phyloP scores from a whole-genome alignment of 2,113 vertebrate genomes.

The Mesembrinibis cayennensis region DNA sequence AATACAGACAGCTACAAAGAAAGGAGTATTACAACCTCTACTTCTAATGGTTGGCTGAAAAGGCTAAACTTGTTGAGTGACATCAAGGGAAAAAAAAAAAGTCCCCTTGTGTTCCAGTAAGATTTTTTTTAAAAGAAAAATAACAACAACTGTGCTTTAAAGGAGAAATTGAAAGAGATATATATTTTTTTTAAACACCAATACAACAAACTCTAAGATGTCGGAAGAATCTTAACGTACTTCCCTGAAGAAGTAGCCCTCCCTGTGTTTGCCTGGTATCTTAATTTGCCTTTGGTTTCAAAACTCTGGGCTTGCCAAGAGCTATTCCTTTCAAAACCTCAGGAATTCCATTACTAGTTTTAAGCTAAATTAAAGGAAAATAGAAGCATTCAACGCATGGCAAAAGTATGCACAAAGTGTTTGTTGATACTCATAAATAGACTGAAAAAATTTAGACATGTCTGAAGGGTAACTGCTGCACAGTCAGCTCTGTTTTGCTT shows the following conservation, averaged over 20 bases:
- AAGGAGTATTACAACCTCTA: background rate
- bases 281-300: slow-evolving; percentile 75
- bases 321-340: slow-evolving; percentile 78
- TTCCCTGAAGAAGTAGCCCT: slow-evolving; percentile 65
- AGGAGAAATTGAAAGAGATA: background rate
- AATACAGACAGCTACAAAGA: background rate
- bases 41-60: slow-evolving; percentile 3
- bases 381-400: slow-evolving; percentile 70
- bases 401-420: slow-evolving; percentile 69
- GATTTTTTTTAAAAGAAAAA: background rate
- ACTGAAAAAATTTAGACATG: slow-evolving; percentile 67
- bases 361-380: slow-evolving; percentile 77
- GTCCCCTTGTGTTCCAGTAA: background rate
- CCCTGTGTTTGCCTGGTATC: slow-evolving; percentile 70
- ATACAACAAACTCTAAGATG: slow-evolving; percentile 51
- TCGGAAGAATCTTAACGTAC: slow-evolving; percentile 56
- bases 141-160: background rate
- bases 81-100: background rate
- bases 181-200: background rate
- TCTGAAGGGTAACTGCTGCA: slow-evolving; percentile 61
- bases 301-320: slow-evolving; percentile 69
- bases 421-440: slow-evolving; percentile 77
- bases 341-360: slow-evolving; percentile 80
- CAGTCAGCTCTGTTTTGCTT: slow-evolving; percentile 49
- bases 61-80: background rate